phyloP scores from a whole-genome alignment of 1,140 invertebrate species.

The Drosophila tristis region DNA sequence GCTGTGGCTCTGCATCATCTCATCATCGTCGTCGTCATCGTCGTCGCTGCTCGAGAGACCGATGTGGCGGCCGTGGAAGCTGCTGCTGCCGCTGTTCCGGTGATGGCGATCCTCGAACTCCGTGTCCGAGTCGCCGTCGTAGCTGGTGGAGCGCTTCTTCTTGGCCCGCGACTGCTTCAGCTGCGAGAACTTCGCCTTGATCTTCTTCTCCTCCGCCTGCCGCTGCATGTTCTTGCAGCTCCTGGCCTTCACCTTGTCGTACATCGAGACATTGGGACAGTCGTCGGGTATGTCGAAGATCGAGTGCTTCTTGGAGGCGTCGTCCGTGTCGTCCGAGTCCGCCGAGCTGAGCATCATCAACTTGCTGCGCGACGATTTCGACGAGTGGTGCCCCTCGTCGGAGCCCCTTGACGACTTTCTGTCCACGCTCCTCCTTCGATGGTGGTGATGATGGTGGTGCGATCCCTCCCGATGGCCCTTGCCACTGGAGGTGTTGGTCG shows the following conservation, averaged over 20 bases:
- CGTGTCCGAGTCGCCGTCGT: slow-evolving; percentile 92
- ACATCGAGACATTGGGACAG: slow-evolving; percentile 98
- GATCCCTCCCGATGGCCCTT: slow-evolving; percentile 31
- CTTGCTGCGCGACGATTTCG: slow-evolving; percentile 60
- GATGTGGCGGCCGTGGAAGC: slow-evolving; percentile 65
- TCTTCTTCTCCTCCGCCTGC: slow-evolving; percentile 94
- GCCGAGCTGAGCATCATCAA: slow-evolving; percentile 75
- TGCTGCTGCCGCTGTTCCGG: slow-evolving; percentile 67
- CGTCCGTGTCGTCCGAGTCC: slow-evolving; percentile 89
- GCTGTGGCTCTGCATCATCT: slow-evolving; percentile 20
- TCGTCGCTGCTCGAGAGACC: slow-evolving; percentile 72
- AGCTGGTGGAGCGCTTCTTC: slow-evolving; percentile 94
- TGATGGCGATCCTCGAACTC: slow-evolving; percentile 85
- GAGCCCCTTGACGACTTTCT: slow-evolving; percentile 60
- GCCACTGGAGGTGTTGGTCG: slow-evolving; percentile 50
- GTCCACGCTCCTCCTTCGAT: slow-evolving; percentile 66
- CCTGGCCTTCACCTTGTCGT: slow-evolving; percentile 98
- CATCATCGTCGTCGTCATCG: slow-evolving; percentile 50
- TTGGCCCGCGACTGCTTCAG: slow-evolving; percentile 94
- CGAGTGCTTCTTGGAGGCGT: slow-evolving; percentile 93
- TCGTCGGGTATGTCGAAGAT: slow-evolving; percentile 96
- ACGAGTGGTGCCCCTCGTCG: slow-evolving; percentile 55
- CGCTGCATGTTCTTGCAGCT: slow-evolving; percentile 97
- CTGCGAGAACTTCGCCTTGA: slow-evolving; percentile 95
- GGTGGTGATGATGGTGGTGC: slow-evolving; percentile 56